Percentiles rank a stretch among this genome's conserved stretches.
Evolutionary conservation across 2,797 vertebrate genomes (phyloP).

Genomic region (Enteromius radiatus): DNA sequence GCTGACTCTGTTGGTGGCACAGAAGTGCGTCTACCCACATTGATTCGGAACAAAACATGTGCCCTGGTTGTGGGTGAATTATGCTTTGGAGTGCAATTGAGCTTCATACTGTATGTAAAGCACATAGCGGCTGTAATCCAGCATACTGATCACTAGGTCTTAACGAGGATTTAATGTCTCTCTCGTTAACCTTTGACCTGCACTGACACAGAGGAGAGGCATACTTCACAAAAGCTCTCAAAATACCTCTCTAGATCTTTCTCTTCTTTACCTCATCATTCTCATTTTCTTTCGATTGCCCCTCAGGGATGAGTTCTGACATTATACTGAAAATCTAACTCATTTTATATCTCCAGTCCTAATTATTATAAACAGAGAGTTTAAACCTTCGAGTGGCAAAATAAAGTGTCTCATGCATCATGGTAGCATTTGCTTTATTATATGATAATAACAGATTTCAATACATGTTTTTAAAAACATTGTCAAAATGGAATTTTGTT

Average conservation of each 20-base stretch:
- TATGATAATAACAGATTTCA: background rate
- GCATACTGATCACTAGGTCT: slow-evolving; percentile 7
- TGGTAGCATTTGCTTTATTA: background rate
- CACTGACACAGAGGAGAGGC: slow-evolving; percentile 26
- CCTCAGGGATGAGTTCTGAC: background rate
- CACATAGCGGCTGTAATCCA: slow-evolving; percentile 10
- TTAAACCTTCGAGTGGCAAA: background rate
- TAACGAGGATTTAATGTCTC: slow-evolving; percentile 35
- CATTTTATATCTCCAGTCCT: background rate
- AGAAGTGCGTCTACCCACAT: slow-evolving; percentile 62
- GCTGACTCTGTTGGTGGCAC: slow-evolving; percentile 55
- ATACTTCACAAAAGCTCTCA: slow-evolving; percentile 26
- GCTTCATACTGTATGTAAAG: slow-evolving; percentile 12
- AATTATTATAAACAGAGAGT: background rate
- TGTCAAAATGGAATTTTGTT: background rate
- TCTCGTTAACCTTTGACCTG: slow-evolving; percentile 49
- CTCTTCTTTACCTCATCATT: slow-evolving; percentile 37
- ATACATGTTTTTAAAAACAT: background rate
- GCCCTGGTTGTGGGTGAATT: slow-evolving; percentile 20
- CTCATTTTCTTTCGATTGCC: slow-evolving; percentile 11
- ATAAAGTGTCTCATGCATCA: background rate
- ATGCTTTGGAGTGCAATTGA: background rate
- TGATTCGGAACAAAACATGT: slow-evolving; percentile 52
- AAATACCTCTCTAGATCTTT: slow-evolving; percentile 50
- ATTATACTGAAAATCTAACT: background rate